These are phyloP conservation scores for Apotomis turbidana DNA, from an alignment of 2,888 invertebrate species.

Conservation along the genomic window DNA sequence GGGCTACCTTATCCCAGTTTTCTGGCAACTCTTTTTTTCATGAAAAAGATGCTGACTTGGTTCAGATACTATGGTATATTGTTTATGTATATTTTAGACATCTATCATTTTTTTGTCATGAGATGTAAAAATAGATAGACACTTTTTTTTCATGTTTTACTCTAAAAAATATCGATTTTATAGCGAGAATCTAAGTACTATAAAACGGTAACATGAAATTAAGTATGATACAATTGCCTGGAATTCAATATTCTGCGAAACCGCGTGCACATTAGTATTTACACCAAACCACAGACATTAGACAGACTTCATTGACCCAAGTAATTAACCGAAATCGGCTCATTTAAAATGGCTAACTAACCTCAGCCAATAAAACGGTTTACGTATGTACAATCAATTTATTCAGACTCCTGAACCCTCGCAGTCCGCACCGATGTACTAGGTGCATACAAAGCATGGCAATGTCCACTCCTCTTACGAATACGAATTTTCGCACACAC, in stretches of 20 bases:
- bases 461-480: slow-evolving; percentile 75
- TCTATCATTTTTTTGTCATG: too few species aligned
- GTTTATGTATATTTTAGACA: too few species aligned
- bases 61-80: too few species aligned
- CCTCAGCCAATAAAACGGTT: slow-evolving; percentile 58
- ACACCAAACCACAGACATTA: slow-evolving; percentile 16
- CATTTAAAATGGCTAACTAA: slow-evolving; percentile 64
- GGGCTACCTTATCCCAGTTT: too few species aligned
- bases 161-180: too few species aligned
- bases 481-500: slow-evolving; percentile 79
- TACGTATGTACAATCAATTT: slow-evolving; percentile 62
- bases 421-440: slow-evolving; percentile 52
- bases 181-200: too few species aligned
- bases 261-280: background rate
- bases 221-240: too few species aligned
- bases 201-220: too few species aligned
- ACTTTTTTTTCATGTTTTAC: too few species aligned
- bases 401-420: slow-evolving; percentile 67
- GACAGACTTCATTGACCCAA: slow-evolving; percentile 14
- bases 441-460: slow-evolving; percentile 71
- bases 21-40: too few species aligned
- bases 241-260: background rate
- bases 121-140: too few species aligned
- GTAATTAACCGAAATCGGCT: slow-evolving; percentile 45
- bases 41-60: too few species aligned